Base-by-base conservation (phyloP, 2,797 vertebrate genomes). In the Oreonectes daqikongensis region DNA sequence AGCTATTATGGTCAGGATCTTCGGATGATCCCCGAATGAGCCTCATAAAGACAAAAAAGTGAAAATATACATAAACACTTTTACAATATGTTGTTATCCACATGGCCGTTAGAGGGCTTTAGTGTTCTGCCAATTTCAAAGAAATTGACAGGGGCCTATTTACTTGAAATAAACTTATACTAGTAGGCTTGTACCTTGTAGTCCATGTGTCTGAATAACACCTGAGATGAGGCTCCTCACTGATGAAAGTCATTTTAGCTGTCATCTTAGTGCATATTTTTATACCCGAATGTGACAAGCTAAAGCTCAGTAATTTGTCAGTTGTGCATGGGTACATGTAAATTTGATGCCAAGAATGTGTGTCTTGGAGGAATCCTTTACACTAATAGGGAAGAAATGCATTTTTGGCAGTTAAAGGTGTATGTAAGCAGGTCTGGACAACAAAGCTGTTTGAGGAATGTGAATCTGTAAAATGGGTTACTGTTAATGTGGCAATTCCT, bases 401-500 rank as follows among this genome's bases (percentile, higher is more conserved):
- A 82, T 85, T 79, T 79, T 82, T 86, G 89, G 87, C 89, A 85
- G 60, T 55, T 78, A 35, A 48, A 59, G 55, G 38, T 71, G 67
- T 50, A 60, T 63, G 18, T 38, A 65, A 83, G 83, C 90, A 91
- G 88, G 90, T 89, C 90, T 4, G 53, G 86, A 86, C 90, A 90
- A 80, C 72, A 26, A 22, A 88, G 88, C 82, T 89, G 88, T 87
- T 86, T 79, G 83, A 86, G 90, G 90, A 91, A 90, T 91, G 90
- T 7, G 77, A 89, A 87, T 89, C 85, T 85, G 0, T 80, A 84
- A 90, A 87, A 85, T 83, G 83, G 85, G 79, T 87, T 75, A 72
- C 60, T 57, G 69, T 61, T 76, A 66, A 81, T 81, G 71, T 53
- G 10, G 42, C 67, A 83, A 70, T 64, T 50, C 46, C 38, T 77